Evolutionary conservation across 2,888 invertebrate species (phyloP).

Genomic region (Diloba caeruleocephala): DNA sequence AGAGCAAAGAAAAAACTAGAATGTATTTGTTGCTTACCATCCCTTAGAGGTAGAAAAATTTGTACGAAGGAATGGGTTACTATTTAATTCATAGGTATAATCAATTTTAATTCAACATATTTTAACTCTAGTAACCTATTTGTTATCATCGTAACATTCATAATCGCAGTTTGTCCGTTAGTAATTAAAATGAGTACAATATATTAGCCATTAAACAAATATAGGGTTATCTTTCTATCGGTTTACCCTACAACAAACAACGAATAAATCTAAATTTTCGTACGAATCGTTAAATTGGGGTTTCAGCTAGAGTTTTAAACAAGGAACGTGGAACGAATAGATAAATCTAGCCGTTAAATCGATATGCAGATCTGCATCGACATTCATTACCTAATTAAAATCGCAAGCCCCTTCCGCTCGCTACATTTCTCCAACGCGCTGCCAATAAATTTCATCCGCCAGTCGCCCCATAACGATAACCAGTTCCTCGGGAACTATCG

Average conservation of each 20-base stretch:
- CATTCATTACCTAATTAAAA: slow-evolving; percentile 90
- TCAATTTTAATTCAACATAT: too few relatives aligned
- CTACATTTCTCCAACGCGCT: slow-evolving; percentile 88
- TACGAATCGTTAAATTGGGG: slow-evolving; percentile 65
- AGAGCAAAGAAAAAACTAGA: too few relatives aligned
- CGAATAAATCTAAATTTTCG: slow-evolving; percentile 56
- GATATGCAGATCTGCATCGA: slow-evolving; percentile 89
- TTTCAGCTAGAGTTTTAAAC: slow-evolving; percentile 79
- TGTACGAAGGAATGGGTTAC: too few relatives aligned
- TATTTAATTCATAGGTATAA: too few relatives aligned
- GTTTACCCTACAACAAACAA: slow-evolving; percentile 33
- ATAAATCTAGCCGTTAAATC: slow-evolving; percentile 87
- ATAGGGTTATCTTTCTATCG: slow-evolving; percentile 31
- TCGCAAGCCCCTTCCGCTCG: slow-evolving; percentile 89
- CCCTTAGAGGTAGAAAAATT: too few relatives aligned
- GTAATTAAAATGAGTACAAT: not conserved
- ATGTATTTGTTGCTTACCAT: too few relatives aligned
- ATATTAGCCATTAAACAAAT: slow-evolving; percentile 28
- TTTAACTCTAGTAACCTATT: too few relatives aligned
- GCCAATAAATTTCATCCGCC: slow-evolving; percentile 89
- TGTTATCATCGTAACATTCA: too few relatives aligned
- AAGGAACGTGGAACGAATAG: slow-evolving; percentile 79
- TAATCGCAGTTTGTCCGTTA: too few relatives aligned
- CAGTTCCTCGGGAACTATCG: slow-evolving; percentile 89
- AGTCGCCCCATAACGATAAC: slow-evolving; percentile 89